phyloP scores from a whole-genome alignment of 2,888 invertebrate genomes.

The Calameuta filiformis region DNA sequence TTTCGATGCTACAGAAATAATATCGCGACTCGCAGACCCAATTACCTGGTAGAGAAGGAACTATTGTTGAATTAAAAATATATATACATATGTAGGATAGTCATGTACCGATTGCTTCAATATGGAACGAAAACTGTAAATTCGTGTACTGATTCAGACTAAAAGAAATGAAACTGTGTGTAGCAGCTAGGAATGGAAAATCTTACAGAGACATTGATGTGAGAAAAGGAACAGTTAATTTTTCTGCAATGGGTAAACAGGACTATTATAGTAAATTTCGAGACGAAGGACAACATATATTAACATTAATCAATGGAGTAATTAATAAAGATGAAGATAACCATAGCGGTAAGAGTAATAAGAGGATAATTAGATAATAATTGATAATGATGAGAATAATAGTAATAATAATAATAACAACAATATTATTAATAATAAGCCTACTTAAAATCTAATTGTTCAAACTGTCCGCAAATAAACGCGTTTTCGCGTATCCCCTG shows the following conservation, averaged over 20 bases:
- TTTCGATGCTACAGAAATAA: not conserved
- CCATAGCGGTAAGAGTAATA: not conserved
- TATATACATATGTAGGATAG: not conserved
- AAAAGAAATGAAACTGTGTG: not conserved
- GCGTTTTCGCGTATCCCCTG: not conserved
- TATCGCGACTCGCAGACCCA: not conserved
- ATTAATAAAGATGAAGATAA: not conserved
- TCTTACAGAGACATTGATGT: not conserved
- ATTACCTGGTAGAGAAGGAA: not conserved
- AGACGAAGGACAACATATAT: not conserved
- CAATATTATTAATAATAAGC: not conserved
- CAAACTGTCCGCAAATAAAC: not conserved
- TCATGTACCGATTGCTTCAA: not conserved
- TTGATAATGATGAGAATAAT: not conserved
- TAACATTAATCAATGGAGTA: not conserved
- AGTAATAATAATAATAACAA: not conserved
- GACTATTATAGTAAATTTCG: not conserved
- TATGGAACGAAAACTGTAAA: not conserved
- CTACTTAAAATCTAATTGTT: not conserved
- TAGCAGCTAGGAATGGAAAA: not conserved
- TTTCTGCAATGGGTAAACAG: not conserved
- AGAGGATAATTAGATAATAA: not conserved
- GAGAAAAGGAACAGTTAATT: not conserved
- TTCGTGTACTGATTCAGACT: not conserved
- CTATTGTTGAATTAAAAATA: not conserved